Conservation (phyloP, 2,113 vertebrate genomes). For the Hippoglossus stenolepis region DNA sequence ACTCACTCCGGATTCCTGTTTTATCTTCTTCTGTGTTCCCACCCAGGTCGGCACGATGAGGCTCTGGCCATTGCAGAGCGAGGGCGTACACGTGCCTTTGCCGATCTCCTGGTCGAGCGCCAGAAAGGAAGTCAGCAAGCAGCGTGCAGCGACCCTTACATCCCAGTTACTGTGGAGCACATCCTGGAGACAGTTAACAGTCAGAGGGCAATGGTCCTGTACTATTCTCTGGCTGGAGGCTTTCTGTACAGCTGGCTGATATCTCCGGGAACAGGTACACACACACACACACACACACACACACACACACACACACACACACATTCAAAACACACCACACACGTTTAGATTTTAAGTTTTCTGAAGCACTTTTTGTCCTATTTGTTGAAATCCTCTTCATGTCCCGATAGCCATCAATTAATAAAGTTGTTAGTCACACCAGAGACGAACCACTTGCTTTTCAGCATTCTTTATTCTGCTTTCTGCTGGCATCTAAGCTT, state of each 20-base stretch:
- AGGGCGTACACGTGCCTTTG: conserved; percentile 92
- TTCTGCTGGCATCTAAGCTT: too few relatives aligned
- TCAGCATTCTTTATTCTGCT: too few relatives aligned
- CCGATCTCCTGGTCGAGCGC: conserved; percentile 92
- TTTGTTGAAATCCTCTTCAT: too few relatives aligned
- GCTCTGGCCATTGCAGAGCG: conserved; percentile 94
- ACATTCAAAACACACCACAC: conserved; percentile 4
- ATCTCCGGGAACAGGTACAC: conserved; percentile 91
- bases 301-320: conserved; percentile 32
- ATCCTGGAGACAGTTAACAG: conserved; percentile 90
- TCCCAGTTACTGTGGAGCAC: conserved; percentile 91
- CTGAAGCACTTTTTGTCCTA: neutral
- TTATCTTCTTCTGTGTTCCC: neutral
- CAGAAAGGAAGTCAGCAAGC: conserved; percentile 90
- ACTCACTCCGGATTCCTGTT: neutral
- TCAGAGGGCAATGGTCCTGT: conserved; percentile 93
- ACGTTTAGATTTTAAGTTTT: neutral
- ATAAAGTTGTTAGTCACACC: too few relatives aligned
- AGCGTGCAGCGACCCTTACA: conserved; percentile 86
- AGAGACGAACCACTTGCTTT: too few relatives aligned
- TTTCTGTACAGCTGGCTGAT: conserved; percentile 97
- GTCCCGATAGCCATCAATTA: too few relatives aligned
- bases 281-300: conserved; percentile 15
- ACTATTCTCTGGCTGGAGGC: conserved; percentile 93
- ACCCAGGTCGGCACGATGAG: conserved; percentile 92